Conservation (phyloP, 2,797 vertebrate species). For the Ceyx erithaca region DNA sequence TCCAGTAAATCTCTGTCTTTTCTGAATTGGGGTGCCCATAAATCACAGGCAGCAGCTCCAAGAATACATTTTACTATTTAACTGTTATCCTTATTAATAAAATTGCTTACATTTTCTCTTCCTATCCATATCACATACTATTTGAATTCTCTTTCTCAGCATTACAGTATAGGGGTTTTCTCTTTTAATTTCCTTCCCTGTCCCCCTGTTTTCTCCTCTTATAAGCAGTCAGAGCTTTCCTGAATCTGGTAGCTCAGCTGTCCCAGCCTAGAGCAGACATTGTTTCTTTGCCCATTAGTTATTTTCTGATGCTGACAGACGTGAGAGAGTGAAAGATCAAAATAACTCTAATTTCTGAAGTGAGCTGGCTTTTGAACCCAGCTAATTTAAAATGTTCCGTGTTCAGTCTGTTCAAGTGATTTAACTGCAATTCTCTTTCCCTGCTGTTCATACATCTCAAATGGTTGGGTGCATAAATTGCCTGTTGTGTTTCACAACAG, state of each 20-base stretch:
- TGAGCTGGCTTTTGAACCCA: slow-evolving; percentile 24
- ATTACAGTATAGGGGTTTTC: background rate
- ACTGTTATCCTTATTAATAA: background rate
- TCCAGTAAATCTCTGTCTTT: too few relatives aligned
- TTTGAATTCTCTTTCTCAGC: background rate
- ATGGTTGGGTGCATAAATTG: background rate
- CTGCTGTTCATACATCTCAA: background rate
- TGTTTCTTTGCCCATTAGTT: background rate
- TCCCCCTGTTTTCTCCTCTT: background rate
- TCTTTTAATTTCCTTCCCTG: background rate
- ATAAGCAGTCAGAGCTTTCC: background rate
- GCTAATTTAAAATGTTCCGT: slow-evolving; percentile 12
- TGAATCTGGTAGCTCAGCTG: background rate
- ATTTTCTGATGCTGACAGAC: slow-evolving; percentile 28
- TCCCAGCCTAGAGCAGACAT: background rate
- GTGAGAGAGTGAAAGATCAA: background rate
- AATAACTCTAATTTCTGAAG: slow-evolving; percentile 54
- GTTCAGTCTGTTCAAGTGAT: slow-evolving; percentile 27
- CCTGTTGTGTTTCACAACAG: background rate
- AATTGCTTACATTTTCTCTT: background rate
- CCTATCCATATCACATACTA: background rate
- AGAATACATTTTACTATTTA: background rate
- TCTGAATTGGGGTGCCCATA: too few relatives aligned
- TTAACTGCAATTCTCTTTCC: background rate
- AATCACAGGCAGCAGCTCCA: background rate